phyloP scores from a whole-genome alignment of 2,113 vertebrate genomes.

The Archocentrus centrarchus region DNA sequence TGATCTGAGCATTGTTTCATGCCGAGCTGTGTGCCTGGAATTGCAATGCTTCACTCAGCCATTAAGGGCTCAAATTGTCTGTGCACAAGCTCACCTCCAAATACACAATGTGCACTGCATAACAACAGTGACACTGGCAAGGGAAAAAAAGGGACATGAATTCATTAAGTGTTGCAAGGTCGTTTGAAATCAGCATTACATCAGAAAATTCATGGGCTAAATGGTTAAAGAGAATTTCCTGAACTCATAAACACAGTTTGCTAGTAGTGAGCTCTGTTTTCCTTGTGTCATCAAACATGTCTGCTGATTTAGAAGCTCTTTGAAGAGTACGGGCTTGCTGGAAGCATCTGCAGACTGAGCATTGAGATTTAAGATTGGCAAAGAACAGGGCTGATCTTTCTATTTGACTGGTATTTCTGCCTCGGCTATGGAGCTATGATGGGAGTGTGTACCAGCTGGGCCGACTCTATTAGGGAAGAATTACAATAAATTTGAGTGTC shows the following conservation, averaged over 20 bases:
- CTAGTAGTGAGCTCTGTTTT: conserved; percentile 10
- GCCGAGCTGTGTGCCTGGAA: conserved; percentile 9
- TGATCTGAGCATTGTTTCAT: conserved; percentile 44
- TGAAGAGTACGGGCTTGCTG: conserved; percentile 29
- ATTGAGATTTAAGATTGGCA: conserved; percentile 30
- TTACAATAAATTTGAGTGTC: not conserved
- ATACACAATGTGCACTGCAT: conserved; percentile 19
- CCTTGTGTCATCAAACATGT: conserved; percentile 49
- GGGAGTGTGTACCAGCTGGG: not conserved
- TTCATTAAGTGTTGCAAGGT: conserved; percentile 33
- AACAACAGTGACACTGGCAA: not conserved
- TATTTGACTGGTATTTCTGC: conserved; percentile 26
- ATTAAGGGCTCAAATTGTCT: conserved; percentile 42
- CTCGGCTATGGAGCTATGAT: conserved; percentile 9
- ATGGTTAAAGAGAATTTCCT: conserved; percentile 20
- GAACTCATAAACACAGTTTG: conserved; percentile 27
- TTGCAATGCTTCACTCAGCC: conserved; percentile 33
- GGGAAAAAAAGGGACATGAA: not conserved
- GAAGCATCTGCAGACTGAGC: conserved; percentile 32
- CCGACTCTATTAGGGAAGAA: conserved; percentile 23
- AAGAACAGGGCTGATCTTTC: not conserved
- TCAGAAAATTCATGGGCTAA: not conserved
- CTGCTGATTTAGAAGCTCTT: conserved; percentile 44
- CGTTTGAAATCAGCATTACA: conserved; percentile 14
- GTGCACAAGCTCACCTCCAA: conserved; percentile 28